Evolutionary conservation across 2,113 vertebrate genomes (phyloP), one percentile per base, ranked within the genome.

Genomic region (Dissostichus mawsoni): DNA sequence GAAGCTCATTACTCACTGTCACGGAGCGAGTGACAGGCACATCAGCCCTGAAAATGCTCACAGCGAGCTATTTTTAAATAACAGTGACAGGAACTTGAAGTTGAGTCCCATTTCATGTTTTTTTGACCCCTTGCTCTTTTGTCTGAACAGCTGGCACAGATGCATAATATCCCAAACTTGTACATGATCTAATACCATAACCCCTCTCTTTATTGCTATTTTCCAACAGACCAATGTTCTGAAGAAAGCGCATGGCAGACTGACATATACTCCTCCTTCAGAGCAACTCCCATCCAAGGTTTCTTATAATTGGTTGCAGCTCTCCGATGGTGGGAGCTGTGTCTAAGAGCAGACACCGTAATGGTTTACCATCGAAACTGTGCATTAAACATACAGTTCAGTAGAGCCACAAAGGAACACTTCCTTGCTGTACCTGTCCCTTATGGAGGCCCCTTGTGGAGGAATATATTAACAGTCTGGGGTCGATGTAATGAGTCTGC

Each of bases 1-100:
- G 84, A 55, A 67, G 76, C 81, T 86, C 84, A 89, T 93, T 88
- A 87, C 59, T 93, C 86, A 90, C 76, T 83, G 91, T 92, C 87
- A 91, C 69, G 10, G 45, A 61, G 8, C 13, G 0, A 88, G 33
- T 87, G 88, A 29, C 29, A 29, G 29, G 82, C 64, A 76, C 76
- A 80, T 79, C 81, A 81, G 61, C 57, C 59, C 41, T 64, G 68
- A 81, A 87, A 80, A 89, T 50, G 45, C 74, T 78, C 81, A 69
- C 69, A 20, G 68, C 47, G 16, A 78, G 62, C 52, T 56, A 82
- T 87, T 87, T 87, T 86, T 86, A 85, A 88, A 90, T 66, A 85
- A 81, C 67, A 69, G 20, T 76, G 58, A 81, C 76, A 76, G 11
- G 57, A 62, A 73, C 70, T 68, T 9, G 0, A 1, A 65, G 50